Base-by-base conservation (phyloP, 2,113 vertebrate species). In the Todiramphus saurophagus region DNA sequence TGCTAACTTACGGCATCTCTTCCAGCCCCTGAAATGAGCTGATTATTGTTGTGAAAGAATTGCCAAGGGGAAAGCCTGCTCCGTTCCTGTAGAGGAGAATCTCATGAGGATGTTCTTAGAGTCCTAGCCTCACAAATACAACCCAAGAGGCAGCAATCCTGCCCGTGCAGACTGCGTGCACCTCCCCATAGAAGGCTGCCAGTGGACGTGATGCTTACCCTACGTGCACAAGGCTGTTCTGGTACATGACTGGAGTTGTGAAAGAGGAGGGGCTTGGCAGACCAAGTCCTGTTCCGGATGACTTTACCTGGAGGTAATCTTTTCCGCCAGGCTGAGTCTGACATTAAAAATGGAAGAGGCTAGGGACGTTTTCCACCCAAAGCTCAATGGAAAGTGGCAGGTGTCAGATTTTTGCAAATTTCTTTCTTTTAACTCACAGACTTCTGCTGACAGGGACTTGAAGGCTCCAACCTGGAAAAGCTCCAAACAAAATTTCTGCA, bases 271-370 rank as follows among this genome's bases (percentile, higher is more conserved):
- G 50, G 21, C 82, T 27, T 56, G 94, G 94, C 86, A 74, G 80
- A 63, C 78, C 9, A 89, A 68, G 51, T 90, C 92, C 94, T 88
- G 83, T 96, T 97, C 93, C 41, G 63, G 95, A 78, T 96, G 96
- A 97, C 96, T 97, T 98, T 97, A 97, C 96, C 97, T 97, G 96
- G 97, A 97, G 97, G 94, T 95, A 96, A 97, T 97, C 83, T 97
- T 72, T 98, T 97, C 97, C 10, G 21, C 97, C 94, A 97, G 94
- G 90, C 94, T 98, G 97, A 56, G 84, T 72, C 84, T 97, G 97
- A 95, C 96, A 97, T 98, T 97, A 98, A 98, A 97, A 97, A 98
- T 98, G 94, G 84, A 98, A 37, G 73, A 97, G 83, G 92, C 93
- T 31, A 9, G 96, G 97, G 96, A 97, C 68, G 27, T 96, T 97